phyloP scores from a whole-genome alignment of 2,888 invertebrate species.

The Cheilosia vernalis region DNA sequence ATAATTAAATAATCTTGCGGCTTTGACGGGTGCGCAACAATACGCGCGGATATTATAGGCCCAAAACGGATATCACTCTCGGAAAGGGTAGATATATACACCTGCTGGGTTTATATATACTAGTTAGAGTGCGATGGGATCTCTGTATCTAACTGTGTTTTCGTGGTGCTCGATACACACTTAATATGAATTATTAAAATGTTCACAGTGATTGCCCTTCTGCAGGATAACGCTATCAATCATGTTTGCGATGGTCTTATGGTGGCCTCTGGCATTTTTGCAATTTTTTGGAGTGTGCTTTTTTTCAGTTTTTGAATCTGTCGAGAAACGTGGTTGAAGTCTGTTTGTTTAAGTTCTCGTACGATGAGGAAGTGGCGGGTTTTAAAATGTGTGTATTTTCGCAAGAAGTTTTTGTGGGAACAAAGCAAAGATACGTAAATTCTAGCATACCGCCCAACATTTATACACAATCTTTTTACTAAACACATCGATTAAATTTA shows the following conservation, averaged over 20 bases:
- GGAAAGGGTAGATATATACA: neutral
- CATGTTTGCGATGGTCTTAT: neutral
- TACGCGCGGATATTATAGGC: constrained; percentile 1
- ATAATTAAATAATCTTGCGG: constrained; percentile 41
- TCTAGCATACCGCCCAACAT: no score
- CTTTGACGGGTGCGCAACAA: neutral
- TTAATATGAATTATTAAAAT: constrained; percentile 28
- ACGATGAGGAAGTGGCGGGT: no score
- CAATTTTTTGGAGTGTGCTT: no score
- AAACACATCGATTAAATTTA: no score
- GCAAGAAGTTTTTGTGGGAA: no score
- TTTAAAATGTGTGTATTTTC: no score
- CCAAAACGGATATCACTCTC: neutral
- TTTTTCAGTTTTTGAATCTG: no score
- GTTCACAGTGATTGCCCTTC: constrained; percentile 10
- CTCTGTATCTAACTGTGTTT: neutral
- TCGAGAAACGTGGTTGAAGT: no score
- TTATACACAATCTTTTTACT: no score
- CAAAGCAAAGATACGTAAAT: no score
- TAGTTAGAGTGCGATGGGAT: constrained; percentile 2
- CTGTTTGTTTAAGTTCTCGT: no score
- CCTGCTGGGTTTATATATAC: neutral
- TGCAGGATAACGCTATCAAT: constrained; percentile 18
- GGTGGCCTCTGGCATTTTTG: no score
- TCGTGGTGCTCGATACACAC: neutral